These are phyloP conservation scores for Erythrolamprus reginae DNA, from an alignment of 2,113 vertebrate genomes.

Conservation along the genomic window DNA sequence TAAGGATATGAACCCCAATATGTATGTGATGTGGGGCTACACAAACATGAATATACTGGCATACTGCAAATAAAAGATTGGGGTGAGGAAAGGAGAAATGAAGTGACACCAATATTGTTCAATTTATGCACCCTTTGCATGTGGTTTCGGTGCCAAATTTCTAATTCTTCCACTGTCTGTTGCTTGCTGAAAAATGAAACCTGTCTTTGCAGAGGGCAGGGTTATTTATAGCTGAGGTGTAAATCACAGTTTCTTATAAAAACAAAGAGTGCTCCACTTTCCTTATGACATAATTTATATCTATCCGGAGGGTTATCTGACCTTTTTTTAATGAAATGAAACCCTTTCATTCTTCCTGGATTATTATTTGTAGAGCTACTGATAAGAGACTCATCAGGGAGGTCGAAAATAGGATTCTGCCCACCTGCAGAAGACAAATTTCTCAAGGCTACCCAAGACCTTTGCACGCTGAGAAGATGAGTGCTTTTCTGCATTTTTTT, in stretches of 20 bases:
- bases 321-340: constrained; percentile 23
- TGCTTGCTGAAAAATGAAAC: constrained; percentile 34
- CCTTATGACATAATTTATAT: constrained; percentile 26
- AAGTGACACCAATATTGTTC: background rate
- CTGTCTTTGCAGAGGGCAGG: constrained; percentile 25
- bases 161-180: constrained; percentile 30
- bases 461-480: background rate
- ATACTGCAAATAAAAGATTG: background rate
- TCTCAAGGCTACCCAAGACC: background rate
- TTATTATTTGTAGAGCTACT: constrained; percentile 29
- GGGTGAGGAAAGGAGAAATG: background rate
- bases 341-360: background rate
- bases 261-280: constrained; percentile 33
- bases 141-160: constrained; percentile 5
- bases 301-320: constrained; percentile 26
- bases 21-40: background rate
- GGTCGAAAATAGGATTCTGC: background rate
- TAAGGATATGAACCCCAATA: background rate
- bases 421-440: background rate
- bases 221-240: constrained; percentile 32
- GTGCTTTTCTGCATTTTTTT: background rate
- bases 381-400: constrained; percentile 17
- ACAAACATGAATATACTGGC: background rate
- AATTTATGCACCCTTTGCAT: background rate
- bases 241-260: constrained; percentile 39